Evolutionary conservation across 2,888 invertebrate genomes (phyloP), one percentile per base, ranked within the genome.

Genomic region (Hanleya hanleyi): DNA sequence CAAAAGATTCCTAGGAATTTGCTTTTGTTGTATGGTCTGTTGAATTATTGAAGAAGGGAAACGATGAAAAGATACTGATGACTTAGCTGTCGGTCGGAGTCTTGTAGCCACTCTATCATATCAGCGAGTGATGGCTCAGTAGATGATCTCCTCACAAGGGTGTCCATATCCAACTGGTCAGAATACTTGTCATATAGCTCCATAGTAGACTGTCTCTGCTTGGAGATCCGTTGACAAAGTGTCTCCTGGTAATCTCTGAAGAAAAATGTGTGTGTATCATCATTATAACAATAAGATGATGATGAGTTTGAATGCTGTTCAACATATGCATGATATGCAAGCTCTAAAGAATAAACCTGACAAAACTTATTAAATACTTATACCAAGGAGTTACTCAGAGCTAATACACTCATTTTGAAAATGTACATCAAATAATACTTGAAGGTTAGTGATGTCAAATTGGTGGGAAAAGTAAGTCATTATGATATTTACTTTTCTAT

Each of bases 91-190:
- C n/a, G 50, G 7, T 76, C 76, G 26, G 57, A 66, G 67, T 69
- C 66, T 32, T 78, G 71, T 36, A 81, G 50, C 80, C 79, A 76
- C 38, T 81, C 83, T 15, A 81, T 50, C 79, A 81, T 77, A 36
- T 81, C 81, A 61, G 80, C 68, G 26, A 78, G 32, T 7, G 80
- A 78, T 36, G 83, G 83, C 26, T 66, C 64, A 2, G 68, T 73
- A 29, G 76, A 62, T 15, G 79, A 77, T 50, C 66, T 66, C 26
- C 36, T 37, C 18, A 75, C 70, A 22, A 80, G 57, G 2, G 51
- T 47, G n/a, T 69, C 41, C n/a, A 79, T 35, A 49, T 76, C 69
- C 18, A 76, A 64, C 29, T 51, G 37, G 26, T 35, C 50, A 33
- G 57, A 67, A 26, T 64, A 50, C 50, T 71, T 76, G 1, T 47